Evolutionary conservation across 1,140 invertebrate species (phyloP), one percentile per base, ranked within the genome.

Genomic region (Papilio aristodemus): DNA sequence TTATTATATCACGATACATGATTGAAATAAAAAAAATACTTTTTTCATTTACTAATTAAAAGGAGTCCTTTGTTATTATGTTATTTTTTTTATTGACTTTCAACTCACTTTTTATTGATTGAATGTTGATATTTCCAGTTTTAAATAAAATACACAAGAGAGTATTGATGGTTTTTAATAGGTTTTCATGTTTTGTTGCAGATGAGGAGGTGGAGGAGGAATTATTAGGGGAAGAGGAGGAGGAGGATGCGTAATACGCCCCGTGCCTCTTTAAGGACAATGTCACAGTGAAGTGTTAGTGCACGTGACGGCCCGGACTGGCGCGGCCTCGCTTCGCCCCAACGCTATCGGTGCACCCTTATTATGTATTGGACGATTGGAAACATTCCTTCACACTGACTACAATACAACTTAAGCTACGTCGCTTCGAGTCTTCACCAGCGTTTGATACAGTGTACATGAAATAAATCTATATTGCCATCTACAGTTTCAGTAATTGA

Each of bases 181-280:
- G 37, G 38, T 38, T 46, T 76, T 75, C 19, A 64, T 38, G 59
- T 79, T 81, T 87, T 80, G 77, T 94, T 92, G 67, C 90, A 94
- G 94, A 94, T 62, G 94, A 94, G 46, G 93, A 94, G 63, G 93
- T 90, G 19, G 91, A 92, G 68, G 91, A 92, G 60, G 91, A 92
- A 71, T 75, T 92, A 84, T 79, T 90, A 92, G 79, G 92, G 87
- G 94, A 93, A 77, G 93, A 94, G 72, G 93, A 92, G 74, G 94
- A 94, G 80, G 93, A 92, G 62, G 93, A 94, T 79, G 92, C 92
- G 91, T 92, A 92, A 92, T 92, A 92, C 83, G 89, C 74, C 80
- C 85, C 76, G 86, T 81, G 84, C 81, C 79, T 86, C 80, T 81
- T 71, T 84, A 90, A 84, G 86, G 89, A 91, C 89, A 90, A 91